These are phyloP conservation scores for Aphelenchoides besseyi DNA, from an alignment of 1,140 invertebrate species.

Conservation along the genomic window DNA sequence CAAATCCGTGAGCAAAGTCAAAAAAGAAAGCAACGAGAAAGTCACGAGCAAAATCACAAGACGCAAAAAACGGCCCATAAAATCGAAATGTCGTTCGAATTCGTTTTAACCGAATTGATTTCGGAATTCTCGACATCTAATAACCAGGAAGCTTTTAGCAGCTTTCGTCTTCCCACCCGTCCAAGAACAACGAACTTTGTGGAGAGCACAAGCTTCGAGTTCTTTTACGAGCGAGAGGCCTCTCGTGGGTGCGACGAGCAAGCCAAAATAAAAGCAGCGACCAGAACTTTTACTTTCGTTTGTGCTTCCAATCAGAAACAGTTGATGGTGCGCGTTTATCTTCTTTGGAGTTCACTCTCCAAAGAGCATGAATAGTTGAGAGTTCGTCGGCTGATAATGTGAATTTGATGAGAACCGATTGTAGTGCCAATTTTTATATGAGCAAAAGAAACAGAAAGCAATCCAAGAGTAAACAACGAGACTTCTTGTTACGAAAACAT, in stretches of 20 bases:
- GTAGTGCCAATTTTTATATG: too few relatives aligned
- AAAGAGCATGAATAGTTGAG: too few relatives aligned
- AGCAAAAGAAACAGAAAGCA: too few relatives aligned
- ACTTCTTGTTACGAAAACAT: too few relatives aligned
- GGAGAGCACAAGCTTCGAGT: background rate
- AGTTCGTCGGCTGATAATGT: too few relatives aligned
- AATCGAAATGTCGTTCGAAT: background rate
- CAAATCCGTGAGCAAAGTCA: background rate
- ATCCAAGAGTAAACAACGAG: too few relatives aligned
- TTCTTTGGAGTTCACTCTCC: too few relatives aligned
- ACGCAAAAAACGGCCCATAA: background rate
- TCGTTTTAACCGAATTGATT: background rate
- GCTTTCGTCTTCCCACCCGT: background rate
- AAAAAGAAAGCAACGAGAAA: background rate
- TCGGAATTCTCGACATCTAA: too few relatives aligned
- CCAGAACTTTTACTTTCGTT: background rate
- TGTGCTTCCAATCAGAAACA: background rate
- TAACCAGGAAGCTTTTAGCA: background rate
- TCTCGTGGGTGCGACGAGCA: background rate
- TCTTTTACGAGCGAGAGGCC: background rate
- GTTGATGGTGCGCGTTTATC: background rate
- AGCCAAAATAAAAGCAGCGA: constrained; percentile 1
- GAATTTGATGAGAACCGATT: too few relatives aligned
- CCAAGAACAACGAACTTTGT: background rate
- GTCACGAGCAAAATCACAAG: background rate